Base-by-base conservation (phyloP, 2,113 vertebrate genomes). In the Syrmaticus mikado region DNA sequence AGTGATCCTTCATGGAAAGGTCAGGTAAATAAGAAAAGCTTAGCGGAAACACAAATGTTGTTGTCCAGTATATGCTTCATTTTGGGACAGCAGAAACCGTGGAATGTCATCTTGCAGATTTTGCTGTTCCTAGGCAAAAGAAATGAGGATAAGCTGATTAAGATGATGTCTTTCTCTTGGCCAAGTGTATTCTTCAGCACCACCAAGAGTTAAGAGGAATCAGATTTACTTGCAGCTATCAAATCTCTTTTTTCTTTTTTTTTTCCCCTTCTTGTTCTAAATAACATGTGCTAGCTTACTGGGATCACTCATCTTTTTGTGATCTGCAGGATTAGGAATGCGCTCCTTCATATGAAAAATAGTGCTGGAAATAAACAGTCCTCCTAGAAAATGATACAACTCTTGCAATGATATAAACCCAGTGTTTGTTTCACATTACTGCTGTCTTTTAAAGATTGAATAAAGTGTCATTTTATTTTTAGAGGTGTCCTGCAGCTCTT, bases 401-500 rank as follows among this genome's bases (percentile, higher is more conserved):
- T 70, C 20, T 28, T 81, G 41, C 40, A 76, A 48, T 67, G 60
- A 86, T 38, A 67, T 5, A 92, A 92, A 62, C 28, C 19, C 34
- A 45, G 67, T 57, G 12, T 93, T 86, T 71, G 48, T 75, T 91
- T 89, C 72, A 80, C 76, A 45, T 21, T 85, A 24, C 38, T 71
- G 40, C 5, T 48, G n/a, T 50, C 46, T 87, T 20, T 34, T 45
- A 43, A 8, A 91, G 90, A 60, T 36, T 41, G 72, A 93, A 91
- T 72, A 52, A 92, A 89, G 50, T n/a, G 36, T 48, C 0, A 43
- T 83, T 92, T 95, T 88, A 81, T 84, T 94, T 94, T 90, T 81
- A 90, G 92, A 87, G 15, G 16, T 46, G 30, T 62, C 71, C 61
- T 85, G 85, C 73, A 90, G 83, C 57, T 90, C 73, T 82, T 91